These are phyloP conservation scores for Heliornis fulica DNA, from an alignment of 2,113 vertebrate species.

Conservation along the genomic window DNA sequence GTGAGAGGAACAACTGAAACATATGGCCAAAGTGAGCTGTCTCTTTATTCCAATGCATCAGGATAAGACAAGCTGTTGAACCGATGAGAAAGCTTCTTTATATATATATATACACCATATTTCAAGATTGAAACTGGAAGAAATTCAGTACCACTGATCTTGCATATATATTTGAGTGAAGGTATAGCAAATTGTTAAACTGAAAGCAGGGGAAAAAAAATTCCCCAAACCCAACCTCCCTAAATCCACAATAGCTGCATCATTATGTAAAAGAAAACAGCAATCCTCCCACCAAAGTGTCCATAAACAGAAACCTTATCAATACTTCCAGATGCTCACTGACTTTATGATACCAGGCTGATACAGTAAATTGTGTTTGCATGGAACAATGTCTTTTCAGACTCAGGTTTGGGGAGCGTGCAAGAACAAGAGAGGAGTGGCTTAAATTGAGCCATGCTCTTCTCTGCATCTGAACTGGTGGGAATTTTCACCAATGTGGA, in stretches of 20 bases:
- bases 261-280: background rate
- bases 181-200: background rate
- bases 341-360: conserved; percentile 17
- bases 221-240: background rate
- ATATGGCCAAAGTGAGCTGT: conserved; percentile 60
- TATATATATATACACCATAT: conserved; percentile 5
- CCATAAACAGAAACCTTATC: conserved; percentile 41
- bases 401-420: background rate
- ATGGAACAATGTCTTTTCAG: background rate
- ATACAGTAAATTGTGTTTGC: background rate
- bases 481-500: background rate
- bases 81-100: conserved; percentile 24
- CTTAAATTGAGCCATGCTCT: background rate
- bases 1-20: conserved; percentile 67
- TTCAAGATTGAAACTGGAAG: conserved; percentile 32
- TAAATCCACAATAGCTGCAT: background rate
- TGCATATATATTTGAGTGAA: background rate
- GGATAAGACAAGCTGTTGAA: conserved; percentile 66
- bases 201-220: background rate
- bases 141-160: conserved; percentile 10
- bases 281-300: background rate
- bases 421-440: background rate
- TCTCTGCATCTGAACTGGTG: background rate
- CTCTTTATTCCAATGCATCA: conserved; percentile 47
- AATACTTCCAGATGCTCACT: conserved; percentile 34